Base-by-base conservation (phyloP, 2,113 vertebrate genomes). In the Leptobrachium leishanense region DNA sequence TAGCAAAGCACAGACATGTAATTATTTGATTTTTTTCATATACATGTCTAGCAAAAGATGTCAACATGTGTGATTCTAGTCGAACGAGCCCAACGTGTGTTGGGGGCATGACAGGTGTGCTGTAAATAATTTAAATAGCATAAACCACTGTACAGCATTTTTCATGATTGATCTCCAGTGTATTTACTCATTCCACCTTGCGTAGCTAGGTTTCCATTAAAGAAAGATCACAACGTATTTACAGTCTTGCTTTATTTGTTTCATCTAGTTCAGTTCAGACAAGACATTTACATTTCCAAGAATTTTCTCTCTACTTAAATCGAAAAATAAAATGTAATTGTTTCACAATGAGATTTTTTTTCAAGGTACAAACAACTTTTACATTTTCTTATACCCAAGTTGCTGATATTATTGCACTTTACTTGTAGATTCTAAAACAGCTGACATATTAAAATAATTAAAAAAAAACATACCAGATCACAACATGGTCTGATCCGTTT, bases 201-300 rank as follows among this genome's bases (percentile, higher is more conserved):
- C 8, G 46, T 31, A 31, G 20, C 20, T 31, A 31, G 20, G 20
- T 50, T 50, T 8, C 46, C 6, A 31, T 10, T 4, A 9, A 70
- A 84, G 31, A 46, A 70, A 69, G 82, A 82, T 82, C 71, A 77
- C 67, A 64, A 55, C 53, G 79, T 78, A n/a, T 82, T 86, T 87
- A 83, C 84, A 83, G 68, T 87, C 71, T 81, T 82, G 82, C 86
- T 87, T 85, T 88, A 92, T 94, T 79, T 79, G 90, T 90, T 92
- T 90, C 71, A 88, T 90, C 88, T 85, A 87, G 82, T 84, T 87
- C 71, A 89, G 84, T 85, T 84, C 86, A 90, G 86, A 90, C 84
- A 86, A 88, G 67, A 94, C 90, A 92, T 86, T 82, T 82, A 86
- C 84, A 84, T 84, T 76, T 83, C 15, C 84, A 70, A 87, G 88